phyloP scores from a whole-genome alignment of 2,888 invertebrate genomes.

The Hirtodrosophila confusa region DNA sequence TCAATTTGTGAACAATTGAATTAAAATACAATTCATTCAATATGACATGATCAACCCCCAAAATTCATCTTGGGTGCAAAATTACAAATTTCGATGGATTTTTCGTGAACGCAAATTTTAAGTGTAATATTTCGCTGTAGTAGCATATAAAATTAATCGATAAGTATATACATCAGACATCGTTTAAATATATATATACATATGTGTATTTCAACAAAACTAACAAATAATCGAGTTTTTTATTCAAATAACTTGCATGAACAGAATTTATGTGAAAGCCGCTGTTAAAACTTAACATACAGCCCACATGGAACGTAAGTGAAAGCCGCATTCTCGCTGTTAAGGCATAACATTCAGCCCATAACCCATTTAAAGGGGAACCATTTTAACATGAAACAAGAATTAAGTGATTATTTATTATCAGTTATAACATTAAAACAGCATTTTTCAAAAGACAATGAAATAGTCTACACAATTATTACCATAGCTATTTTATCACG shows the following conservation, averaged over 20 bases:
- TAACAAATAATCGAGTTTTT: constrained; percentile 8
- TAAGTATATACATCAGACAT: constrained; percentile 58
- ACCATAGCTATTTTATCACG: no score
- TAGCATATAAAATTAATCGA: constrained; percentile 55
- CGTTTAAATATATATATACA: constrained; percentile 64
- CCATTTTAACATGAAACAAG: neutral
- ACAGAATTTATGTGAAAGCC: no score
- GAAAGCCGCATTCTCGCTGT: no score
- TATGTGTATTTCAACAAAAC: constrained; percentile 59
- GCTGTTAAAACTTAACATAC: neutral
- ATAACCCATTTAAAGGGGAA: neutral
- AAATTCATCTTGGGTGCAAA: constrained; percentile 32
- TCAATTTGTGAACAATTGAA: constrained; percentile 44
- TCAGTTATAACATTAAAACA: no score
- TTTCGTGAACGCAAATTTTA: constrained; percentile 53
- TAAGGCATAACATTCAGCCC: no score
- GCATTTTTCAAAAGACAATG: neutral
- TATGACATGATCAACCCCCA: constrained; percentile 12
- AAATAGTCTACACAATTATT: neutral
- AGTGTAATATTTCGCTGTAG: constrained; percentile 68
- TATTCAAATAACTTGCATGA: neutral
- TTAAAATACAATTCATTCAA: constrained; percentile 22
- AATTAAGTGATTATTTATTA: neutral
- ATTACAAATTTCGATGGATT: constrained; percentile 37
- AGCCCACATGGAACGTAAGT: no score